Percentiles rank a stretch among this genome's conserved stretches.
phyloP scores from a whole-genome alignment of 2,888 invertebrate species.

The Blastobasis adustella region DNA sequence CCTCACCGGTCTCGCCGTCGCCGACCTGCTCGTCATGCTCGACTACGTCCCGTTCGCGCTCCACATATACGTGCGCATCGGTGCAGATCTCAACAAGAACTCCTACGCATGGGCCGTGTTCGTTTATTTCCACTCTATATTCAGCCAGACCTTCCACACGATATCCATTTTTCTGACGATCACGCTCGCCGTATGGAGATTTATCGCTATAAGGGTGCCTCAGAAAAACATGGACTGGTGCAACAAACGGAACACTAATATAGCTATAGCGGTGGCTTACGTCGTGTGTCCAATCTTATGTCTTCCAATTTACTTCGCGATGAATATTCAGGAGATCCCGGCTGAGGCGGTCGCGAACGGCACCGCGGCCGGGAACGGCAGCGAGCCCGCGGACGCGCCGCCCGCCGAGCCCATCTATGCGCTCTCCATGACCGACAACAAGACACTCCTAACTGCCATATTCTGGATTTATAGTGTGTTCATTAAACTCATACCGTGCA shows the following conservation, averaged over 20 bases:
- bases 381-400: conserved; percentile 25
- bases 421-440: conserved; percentile 79
- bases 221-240: conserved; percentile 88
- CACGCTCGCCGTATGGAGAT: conserved; percentile 94
- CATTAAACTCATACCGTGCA: conserved; percentile 93
- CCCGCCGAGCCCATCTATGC: conserved; percentile 75
- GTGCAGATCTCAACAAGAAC: conserved; percentile 56
- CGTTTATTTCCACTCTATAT: conserved; percentile 91
- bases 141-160: conserved; percentile 91
- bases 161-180: conserved; percentile 96
- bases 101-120: conserved; percentile 87
- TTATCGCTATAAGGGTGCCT: conserved; percentile 90
- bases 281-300: conserved; percentile 88
- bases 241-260: conserved; percentile 83
- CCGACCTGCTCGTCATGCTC: conserved; percentile 94
- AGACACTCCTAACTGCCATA: conserved; percentile 79
- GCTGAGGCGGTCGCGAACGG: conserved; percentile 25
- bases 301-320: conserved; percentile 87
- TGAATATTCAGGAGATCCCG: conserved; percentile 75
- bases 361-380: conserved; percentile 33
- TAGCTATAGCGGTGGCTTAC: conserved; percentile 85
- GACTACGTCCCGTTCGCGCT: conserved; percentile 94
- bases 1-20: conserved; percentile 92
- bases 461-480: conserved; percentile 95
- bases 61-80: conserved; percentile 81